Base-by-base conservation (phyloP, 2,888 invertebrate species). In the Chaetogeoica ovagalla region DNA sequence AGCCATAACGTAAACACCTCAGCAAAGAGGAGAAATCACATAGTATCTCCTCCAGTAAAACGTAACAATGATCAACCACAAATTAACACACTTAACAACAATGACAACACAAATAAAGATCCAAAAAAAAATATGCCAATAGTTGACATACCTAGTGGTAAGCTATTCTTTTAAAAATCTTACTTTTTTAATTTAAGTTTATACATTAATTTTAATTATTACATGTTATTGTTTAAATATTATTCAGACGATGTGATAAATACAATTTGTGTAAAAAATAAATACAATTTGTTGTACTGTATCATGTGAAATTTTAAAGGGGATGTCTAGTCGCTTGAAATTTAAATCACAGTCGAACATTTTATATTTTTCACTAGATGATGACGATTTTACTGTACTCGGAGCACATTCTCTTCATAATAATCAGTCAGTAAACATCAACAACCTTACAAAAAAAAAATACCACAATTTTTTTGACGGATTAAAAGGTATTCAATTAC, bases 401-500 rank as follows among this genome's bases (percentile, higher is more conserved):
- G 79, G 79, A n/a, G 70, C 70, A 13, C 63, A 62, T 70, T 63
- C 70, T 5, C 52, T 70, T 55, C 71, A 37, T 55, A 77, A 76
- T 59, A 76, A 77, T 21, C 77, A 77, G 2, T 19, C 70, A 7
- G 9, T n/a, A 23, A 79, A 57, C 23, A 55, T 62, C 52, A 79
- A 70, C 63, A 39, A 71, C 7, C 21, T 19, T 63, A 19, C 55
- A 30, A 30, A 21, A 65, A 62, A 71, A 52, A 70, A 79, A 37
- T 63, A 63, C 19, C 63, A 57, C 13, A 37, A 71, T 71, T 71
- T 9, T 79, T 13, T 39, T n/a, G 71, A 71, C 65, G 23, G 8
- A 23, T 43, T 71, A 0, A 66, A 81, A 55, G 76, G 77, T 57
- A 82, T 83, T 30, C 57, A 74, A 52, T 87, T 89, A 57, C 90